These are phyloP conservation scores for Tupiocoris notatus DNA, from an alignment of 2,888 invertebrate genomes.

Conservation along the genomic window DNA sequence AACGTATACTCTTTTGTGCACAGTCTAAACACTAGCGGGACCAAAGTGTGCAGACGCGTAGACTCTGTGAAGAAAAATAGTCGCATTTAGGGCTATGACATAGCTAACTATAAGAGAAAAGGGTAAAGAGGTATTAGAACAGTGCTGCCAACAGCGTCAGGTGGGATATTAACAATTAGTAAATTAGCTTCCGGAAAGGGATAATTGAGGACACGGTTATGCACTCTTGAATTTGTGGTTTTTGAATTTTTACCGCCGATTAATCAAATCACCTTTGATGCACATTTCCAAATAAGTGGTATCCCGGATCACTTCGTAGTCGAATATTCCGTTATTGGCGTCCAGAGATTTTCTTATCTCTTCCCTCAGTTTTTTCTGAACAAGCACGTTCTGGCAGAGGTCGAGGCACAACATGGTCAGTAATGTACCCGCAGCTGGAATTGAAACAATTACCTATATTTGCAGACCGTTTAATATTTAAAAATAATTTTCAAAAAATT, in stretches of 20 bases:
- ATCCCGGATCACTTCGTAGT: slow-evolving; percentile 36
- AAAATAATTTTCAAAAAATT: not conserved
- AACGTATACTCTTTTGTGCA: slow-evolving; percentile 33
- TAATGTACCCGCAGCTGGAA: not conserved
- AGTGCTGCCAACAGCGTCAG: too few species aligned
- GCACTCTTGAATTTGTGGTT: too few species aligned
- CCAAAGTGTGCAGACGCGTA: slow-evolving; percentile 26
- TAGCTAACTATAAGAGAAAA: too few species aligned
- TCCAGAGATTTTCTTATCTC: slow-evolving; percentile 18
- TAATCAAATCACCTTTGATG: slow-evolving; percentile 45
- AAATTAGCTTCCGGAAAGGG: too few species aligned
- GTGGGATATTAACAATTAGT: too few species aligned
- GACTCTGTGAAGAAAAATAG: slow-evolving; percentile 25
- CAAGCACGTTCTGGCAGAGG: slow-evolving; percentile 22
- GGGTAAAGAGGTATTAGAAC: too few species aligned
- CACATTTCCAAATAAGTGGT: slow-evolving; percentile 43
- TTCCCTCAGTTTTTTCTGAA: slow-evolving; percentile 35
- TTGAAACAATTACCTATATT: not conserved
- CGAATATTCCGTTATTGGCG: slow-evolving; percentile 27
- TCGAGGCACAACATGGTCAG: slow-evolving; percentile 10
- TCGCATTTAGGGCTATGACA: too few species aligned
- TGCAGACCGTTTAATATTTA: not conserved
- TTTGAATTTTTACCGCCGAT: too few species aligned
- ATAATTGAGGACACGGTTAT: too few species aligned
- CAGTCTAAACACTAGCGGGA: slow-evolving; percentile 8